phyloP scores from a whole-genome alignment of 2,113 vertebrate genomes.

The Cyphomyrus plagiostoma region DNA sequence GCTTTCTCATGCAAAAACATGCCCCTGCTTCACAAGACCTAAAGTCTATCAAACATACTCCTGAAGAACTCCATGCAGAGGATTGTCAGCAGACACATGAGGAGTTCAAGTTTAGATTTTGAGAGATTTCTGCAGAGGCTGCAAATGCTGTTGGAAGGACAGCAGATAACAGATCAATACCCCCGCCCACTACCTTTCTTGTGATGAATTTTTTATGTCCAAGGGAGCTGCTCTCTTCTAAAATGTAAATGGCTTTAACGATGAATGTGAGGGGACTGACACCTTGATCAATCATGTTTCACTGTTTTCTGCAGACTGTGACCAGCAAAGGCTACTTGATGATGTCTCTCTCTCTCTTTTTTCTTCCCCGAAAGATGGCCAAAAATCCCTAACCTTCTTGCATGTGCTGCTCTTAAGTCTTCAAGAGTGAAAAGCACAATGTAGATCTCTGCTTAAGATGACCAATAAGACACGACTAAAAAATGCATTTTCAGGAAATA shows the following conservation, averaged over 20 bases:
- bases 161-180: slow-evolving; percentile 48
- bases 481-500: not conserved
- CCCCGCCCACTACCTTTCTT: slow-evolving; percentile 41
- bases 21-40: slow-evolving; percentile 15
- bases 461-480: not conserved
- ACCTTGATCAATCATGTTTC: slow-evolving; percentile 47
- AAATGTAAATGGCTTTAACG: slow-evolving; percentile 56
- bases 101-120: slow-evolving; percentile 42
- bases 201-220: slow-evolving; percentile 55
- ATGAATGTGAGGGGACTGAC: slow-evolving; percentile 46
- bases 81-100: slow-evolving; percentile 35
- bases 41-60: slow-evolving; percentile 12
- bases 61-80: slow-evolving; percentile 29
- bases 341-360: slow-evolving; percentile 30
- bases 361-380: slow-evolving; percentile 23
- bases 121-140: slow-evolving; percentile 43
- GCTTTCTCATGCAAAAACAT: not conserved
- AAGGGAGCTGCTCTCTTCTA: slow-evolving; percentile 45
- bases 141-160: slow-evolving; percentile 44
- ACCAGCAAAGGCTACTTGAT: slow-evolving; percentile 28
- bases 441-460: not conserved
- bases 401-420: not conserved
- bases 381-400: slow-evolving; percentile 22
- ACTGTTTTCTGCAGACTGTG: slow-evolving; percentile 30
- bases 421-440: not conserved